phyloP scores from a whole-genome alignment of 2,888 invertebrate species.

The Orthosia cruda region DNA sequence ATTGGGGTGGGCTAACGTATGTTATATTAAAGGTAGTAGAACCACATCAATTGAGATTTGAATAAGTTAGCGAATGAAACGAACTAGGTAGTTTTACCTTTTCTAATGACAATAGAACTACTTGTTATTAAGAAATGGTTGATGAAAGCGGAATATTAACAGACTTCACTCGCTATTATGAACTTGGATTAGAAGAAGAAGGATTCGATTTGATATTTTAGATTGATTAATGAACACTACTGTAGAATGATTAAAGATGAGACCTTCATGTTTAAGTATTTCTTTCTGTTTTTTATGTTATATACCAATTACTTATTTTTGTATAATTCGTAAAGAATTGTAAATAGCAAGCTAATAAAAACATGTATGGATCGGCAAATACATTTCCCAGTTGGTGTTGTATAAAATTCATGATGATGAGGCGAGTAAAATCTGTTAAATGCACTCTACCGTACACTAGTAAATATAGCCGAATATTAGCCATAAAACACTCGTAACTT shows the following conservation, averaged over 20 bases:
- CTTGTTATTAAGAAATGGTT: slow-evolving; percentile 48
- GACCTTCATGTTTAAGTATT: no score
- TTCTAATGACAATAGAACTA: slow-evolving; percentile 52
- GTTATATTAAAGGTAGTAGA: slow-evolving; percentile 16
- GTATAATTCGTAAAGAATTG: no score
- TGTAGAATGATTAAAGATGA: neutral
- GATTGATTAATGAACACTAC: neutral
- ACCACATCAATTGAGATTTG: slow-evolving; percentile 20
- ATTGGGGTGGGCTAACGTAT: slow-evolving; percentile 10
- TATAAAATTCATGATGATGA: slow-evolving; percentile 43
- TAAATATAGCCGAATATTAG: slow-evolving; percentile 82
- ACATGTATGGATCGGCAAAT: neutral
- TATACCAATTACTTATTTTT: no score
- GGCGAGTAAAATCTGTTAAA: slow-evolving; percentile 68
- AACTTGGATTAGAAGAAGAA: slow-evolving; percentile 1
- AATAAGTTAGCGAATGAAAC: slow-evolving; percentile 39
- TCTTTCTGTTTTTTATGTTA: no score
- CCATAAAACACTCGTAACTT: slow-evolving; percentile 84
- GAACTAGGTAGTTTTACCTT: slow-evolving; percentile 23
- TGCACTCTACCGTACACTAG: slow-evolving; percentile 71
- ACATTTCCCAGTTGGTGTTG: slow-evolving; percentile 1
- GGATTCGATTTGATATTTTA: neutral
- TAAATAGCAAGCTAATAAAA: no score
- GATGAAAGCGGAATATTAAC: slow-evolving; percentile 60
- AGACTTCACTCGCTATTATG: slow-evolving; percentile 61